A percentile compares a stretch with the other conserved stretches of the same genome.
Conservation (phyloP, 2,113 vertebrate species). For the Pardalotus punctatus region DNA sequence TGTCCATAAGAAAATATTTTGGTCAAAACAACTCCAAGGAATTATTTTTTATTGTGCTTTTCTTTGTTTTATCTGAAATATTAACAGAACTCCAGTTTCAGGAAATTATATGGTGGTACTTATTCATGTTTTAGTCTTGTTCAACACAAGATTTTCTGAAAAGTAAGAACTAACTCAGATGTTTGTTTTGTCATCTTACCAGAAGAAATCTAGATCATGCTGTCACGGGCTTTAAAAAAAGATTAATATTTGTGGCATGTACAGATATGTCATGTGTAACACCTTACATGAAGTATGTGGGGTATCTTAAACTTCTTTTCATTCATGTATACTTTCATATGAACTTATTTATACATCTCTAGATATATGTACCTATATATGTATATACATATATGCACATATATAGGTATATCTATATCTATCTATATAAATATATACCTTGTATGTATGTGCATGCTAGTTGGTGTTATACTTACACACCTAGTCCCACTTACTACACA, state of each 20-base stretch:
- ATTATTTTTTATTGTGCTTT: background rate
- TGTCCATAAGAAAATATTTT: background rate
- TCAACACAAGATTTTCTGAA: background rate
- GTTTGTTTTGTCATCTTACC: background rate
- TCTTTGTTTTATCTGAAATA: background rate
- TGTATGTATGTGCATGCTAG: background rate
- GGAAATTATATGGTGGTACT: background rate
- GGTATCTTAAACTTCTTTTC: background rate
- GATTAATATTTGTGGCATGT: background rate
- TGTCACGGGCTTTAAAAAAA: background rate
- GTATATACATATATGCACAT: too few relatives aligned
- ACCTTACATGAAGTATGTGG: background rate
- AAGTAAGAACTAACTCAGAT: background rate
- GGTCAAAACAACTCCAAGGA: background rate
- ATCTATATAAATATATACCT: too few relatives aligned
- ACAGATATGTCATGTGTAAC: fast-evolving
- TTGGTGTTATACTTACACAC: background rate
- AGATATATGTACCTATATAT: too few relatives aligned
- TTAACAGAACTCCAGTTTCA: background rate
- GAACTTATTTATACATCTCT: background rate
- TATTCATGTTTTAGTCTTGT: background rate
- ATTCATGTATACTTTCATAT: background rate
- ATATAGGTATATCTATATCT: too few relatives aligned
- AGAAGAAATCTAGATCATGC: background rate
- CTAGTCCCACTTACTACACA: background rate